These are phyloP conservation scores for Crypturellus undulatus DNA, from an alignment of 2,113 vertebrate species.

Conservation along the genomic window DNA sequence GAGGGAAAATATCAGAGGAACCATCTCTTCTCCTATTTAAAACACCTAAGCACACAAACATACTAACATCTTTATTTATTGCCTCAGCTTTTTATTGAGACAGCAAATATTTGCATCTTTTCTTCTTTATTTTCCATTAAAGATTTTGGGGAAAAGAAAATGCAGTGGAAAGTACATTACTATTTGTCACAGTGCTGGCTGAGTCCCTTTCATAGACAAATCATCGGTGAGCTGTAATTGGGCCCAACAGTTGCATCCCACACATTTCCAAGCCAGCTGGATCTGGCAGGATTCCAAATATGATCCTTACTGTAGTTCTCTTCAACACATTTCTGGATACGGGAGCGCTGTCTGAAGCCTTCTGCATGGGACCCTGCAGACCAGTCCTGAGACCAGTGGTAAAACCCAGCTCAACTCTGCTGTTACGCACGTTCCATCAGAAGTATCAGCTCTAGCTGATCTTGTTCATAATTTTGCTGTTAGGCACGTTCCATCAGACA, in stretches of 20 bases:
- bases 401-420: neutral
- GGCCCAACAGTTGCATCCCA: neutral
- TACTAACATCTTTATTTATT: neutral
- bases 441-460: neutral
- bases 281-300: neutral
- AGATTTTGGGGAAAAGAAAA: slow-evolving; percentile 7
- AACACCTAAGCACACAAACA: neutral
- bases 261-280: neutral
- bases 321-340: neutral
- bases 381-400: neutral
- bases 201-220: neutral
- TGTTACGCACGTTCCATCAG: neutral
- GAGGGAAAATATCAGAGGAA: neutral
- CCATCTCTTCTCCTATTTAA: neutral
- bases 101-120: neutral
- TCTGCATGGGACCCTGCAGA: neutral
- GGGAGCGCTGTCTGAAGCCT: neutral
- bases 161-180: neutral
- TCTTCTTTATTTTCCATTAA: neutral
- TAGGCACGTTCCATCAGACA: neutral
- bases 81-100: neutral
- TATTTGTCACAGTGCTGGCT: neutral
- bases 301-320: neutral
- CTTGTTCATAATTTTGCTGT: neutral
- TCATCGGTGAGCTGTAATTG: slow-evolving; percentile 23